phyloP scores from a whole-genome alignment of 2,113 vertebrate species.

The Leptobrachium ailaonicum region DNA sequence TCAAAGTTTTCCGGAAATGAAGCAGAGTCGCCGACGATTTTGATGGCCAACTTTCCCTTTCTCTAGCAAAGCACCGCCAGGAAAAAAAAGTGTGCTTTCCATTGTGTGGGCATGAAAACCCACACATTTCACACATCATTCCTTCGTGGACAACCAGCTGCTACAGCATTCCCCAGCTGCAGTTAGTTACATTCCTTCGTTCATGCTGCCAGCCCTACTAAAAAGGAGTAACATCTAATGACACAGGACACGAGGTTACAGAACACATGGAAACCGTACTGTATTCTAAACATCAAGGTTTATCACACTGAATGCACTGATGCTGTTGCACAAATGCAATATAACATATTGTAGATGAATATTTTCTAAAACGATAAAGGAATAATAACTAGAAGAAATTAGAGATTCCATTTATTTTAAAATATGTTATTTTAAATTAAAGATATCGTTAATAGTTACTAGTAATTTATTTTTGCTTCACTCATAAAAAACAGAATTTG shows the following conservation, averaged over 20 bases:
- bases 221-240: neutral
- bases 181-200: neutral
- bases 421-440: too few relatives aligned
- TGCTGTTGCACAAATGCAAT: too few relatives aligned
- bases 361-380: too few relatives aligned
- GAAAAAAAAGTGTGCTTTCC: slow-evolving; percentile 33
- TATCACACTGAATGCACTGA: too few relatives aligned
- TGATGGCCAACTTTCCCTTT: slow-evolving; percentile 35
- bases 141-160: slow-evolving; percentile 34
- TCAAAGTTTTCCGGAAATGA: slow-evolving; percentile 59
- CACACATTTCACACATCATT: slow-evolving; percentile 15
- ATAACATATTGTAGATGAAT: too few relatives aligned
- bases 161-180: slow-evolving; percentile 34
- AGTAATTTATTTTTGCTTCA: too few relatives aligned
- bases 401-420: too few relatives aligned
- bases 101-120: fast-evolving
- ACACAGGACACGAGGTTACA: slow-evolving; percentile 23
- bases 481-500: too few relatives aligned
- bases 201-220: neutral
- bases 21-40: slow-evolving; percentile 52
- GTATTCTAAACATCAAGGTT: too few relatives aligned
- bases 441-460: too few relatives aligned
- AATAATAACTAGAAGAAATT: too few relatives aligned
- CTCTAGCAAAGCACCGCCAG: slow-evolving; percentile 22
- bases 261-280: neutral